Percentiles rank a stretch among this genome's conserved stretches.
Conservation (phyloP, 2,797 vertebrate species). For the Champsocephalus gunnari region DNA sequence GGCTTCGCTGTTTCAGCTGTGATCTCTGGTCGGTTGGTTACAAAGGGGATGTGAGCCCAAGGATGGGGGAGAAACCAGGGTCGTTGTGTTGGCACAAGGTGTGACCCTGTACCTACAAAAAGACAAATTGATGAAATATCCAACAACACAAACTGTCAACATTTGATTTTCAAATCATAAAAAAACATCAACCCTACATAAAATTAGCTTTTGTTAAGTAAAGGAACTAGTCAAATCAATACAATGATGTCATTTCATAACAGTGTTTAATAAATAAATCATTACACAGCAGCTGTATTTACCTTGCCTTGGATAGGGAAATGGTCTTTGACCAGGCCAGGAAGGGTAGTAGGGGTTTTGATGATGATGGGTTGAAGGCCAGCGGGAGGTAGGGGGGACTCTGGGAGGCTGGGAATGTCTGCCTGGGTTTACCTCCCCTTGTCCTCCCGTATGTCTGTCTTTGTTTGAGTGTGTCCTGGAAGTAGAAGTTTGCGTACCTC, state of each 20-base stretch:
- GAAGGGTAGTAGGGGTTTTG: conserved; percentile 54
- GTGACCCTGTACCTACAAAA: conserved; percentile 58
- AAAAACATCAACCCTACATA: background rate
- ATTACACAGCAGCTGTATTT: conserved; percentile 24
- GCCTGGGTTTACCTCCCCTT: conserved; percentile 41
- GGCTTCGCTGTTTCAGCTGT: conserved; percentile 79
- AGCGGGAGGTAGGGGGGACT: conserved; percentile 58
- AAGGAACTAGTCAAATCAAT: background rate
- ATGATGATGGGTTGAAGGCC: conserved; percentile 60
- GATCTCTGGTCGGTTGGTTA: conserved; percentile 84
- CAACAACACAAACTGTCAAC: background rate
- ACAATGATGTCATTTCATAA: background rate
- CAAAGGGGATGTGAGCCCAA: conserved; percentile 52
- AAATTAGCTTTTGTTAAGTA: background rate
- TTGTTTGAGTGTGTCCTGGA: conserved; percentile 44
- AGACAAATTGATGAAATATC: conserved; percentile 7
- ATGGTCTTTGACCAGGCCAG: conserved; percentile 62
- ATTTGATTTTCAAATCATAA: background rate
- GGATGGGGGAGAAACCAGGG: conserved; percentile 69
- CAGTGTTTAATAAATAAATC: background rate
- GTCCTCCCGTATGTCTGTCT: conserved; percentile 42
- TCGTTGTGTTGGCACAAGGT: conserved; percentile 60
- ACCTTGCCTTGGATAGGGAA: conserved; percentile 64
- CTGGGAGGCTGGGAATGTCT: conserved; percentile 48
- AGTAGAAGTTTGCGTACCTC: conserved; percentile 44